phyloP scores from a whole-genome alignment of 2,888 invertebrate genomes.

The Cantharis flavilabris region DNA sequence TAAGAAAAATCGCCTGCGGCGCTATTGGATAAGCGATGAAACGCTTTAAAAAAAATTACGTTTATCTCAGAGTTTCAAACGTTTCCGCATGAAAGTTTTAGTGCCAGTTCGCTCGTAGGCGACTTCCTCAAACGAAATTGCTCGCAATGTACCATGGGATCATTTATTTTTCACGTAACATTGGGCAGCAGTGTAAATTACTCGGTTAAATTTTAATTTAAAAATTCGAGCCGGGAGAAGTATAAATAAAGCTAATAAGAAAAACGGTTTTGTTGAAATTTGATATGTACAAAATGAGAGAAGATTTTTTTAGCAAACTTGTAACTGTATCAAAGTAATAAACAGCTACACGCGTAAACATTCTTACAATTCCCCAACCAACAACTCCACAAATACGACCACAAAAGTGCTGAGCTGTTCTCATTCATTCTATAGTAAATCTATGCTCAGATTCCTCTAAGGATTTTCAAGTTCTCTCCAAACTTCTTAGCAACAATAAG shows the following conservation, averaged over 20 bases:
- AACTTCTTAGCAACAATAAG: not conserved
- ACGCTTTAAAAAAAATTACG: too few relatives aligned
- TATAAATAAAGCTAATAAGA: not conserved
- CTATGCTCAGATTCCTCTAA: slow-evolving; percentile 16
- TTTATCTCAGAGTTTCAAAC: too few relatives aligned
- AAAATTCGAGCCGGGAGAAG: not conserved
- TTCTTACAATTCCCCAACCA: slow-evolving; percentile 22
- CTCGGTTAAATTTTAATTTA: not conserved
- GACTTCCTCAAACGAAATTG: slow-evolving; percentile 20
- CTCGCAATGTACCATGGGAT: slow-evolving; percentile 14
- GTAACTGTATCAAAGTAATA: slow-evolving; percentile 19
- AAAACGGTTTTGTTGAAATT: not conserved
- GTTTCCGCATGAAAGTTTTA: too few relatives aligned
- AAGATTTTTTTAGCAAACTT: not conserved
- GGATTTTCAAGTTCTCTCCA: slow-evolving; percentile 6
- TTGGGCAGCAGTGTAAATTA: slow-evolving; percentile 1
- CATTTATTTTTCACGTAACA: slow-evolving; percentile 21
- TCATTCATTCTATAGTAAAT: slow-evolving; percentile 21
- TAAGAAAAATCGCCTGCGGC: too few relatives aligned
- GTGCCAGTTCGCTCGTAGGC: not conserved
- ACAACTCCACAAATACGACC: slow-evolving; percentile 22
- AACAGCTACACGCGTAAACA: slow-evolving; percentile 28
- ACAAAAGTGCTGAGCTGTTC: slow-evolving; percentile 25
- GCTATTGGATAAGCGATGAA: too few relatives aligned
- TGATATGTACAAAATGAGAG: not conserved